Conservation (phyloP, 2,888 invertebrate genomes). For the Heliconius hortense region DNA sequence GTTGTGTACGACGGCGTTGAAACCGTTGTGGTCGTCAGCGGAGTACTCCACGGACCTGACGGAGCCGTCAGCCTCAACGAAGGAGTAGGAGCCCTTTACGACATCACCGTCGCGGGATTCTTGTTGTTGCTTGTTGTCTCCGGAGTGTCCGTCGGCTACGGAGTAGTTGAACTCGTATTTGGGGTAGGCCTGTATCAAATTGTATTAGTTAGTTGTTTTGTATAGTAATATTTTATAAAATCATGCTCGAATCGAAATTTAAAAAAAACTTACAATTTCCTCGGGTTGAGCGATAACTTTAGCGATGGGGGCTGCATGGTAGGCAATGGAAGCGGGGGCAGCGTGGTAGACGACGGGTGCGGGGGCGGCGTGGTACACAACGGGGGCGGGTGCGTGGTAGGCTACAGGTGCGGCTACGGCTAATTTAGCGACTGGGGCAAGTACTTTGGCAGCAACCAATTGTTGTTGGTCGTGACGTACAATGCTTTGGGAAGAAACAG, state of each 20-base stretch:
- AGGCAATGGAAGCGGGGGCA: conserved; percentile 46
- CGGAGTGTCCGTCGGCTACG: conserved; percentile 76
- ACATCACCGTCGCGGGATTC: conserved; percentile 75
- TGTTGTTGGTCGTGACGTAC: conserved; percentile 62
- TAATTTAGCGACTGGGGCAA: conserved; percentile 49
- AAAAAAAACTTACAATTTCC: conserved; percentile 45
- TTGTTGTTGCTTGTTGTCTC: conserved; percentile 76
- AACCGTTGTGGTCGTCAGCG: conserved; percentile 75
- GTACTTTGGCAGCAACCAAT: conserved; percentile 48
- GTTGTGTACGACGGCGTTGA: conserved; percentile 68
- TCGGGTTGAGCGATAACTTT: conserved; percentile 48
- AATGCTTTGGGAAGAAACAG: conserved; percentile 63
- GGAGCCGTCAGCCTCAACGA: conserved; percentile 77
- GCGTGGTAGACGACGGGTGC: conserved; percentile 46
- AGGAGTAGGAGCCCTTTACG: conserved; percentile 76
- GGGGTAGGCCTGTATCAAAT: conserved; percentile 52
- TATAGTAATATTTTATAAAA: too few relatives aligned
- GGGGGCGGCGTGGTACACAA: conserved; percentile 56
- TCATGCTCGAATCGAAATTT: too few relatives aligned
- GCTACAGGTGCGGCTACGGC: conserved; percentile 56
- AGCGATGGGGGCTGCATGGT: conserved; percentile 46
- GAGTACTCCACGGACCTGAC: conserved; percentile 75
- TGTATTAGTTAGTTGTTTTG: too few relatives aligned
- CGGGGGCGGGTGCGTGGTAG: conserved; percentile 55
- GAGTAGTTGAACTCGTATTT: conserved; percentile 74